These are phyloP conservation scores for Drymodes brunneopygia DNA, from an alignment of 2,113 vertebrate species.

Conservation along the genomic window DNA sequence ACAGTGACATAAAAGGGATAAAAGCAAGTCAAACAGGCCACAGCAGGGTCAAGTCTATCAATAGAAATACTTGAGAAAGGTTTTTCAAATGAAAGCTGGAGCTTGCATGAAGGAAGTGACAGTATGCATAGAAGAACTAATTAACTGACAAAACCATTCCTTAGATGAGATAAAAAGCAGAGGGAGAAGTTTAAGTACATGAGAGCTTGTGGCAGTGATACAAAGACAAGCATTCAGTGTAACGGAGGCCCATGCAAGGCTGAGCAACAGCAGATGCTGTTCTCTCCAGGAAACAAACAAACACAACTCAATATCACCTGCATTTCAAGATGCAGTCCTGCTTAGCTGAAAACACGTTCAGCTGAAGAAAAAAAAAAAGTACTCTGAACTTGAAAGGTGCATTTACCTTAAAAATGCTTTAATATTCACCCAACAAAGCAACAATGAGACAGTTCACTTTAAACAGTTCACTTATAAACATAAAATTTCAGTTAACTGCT, in stretches of 20 bases:
- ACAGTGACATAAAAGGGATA: rapidly evolving
- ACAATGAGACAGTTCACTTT: neutral
- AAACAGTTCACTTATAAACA: neutral
- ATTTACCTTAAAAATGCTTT: neutral
- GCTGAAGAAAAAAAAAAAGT: neutral
- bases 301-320: neutral
- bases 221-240: neutral
- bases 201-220: neutral
- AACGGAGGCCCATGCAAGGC: neutral
- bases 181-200: neutral
- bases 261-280: neutral
- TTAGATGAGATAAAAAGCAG: neutral
- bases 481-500: neutral
- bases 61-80: neutral
- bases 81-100: neutral
- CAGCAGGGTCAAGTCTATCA: neutral
- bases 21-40: neutral
- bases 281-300: neutral
- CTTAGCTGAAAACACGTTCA: neutral
- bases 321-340: neutral
- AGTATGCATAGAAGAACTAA: neutral
- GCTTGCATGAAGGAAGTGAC: neutral
- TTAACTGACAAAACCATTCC: neutral
- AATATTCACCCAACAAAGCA: neutral
- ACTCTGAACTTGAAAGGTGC: neutral